Conservation (phyloP, 2,888 invertebrate genomes). For the Limnephilus lunatus region DNA sequence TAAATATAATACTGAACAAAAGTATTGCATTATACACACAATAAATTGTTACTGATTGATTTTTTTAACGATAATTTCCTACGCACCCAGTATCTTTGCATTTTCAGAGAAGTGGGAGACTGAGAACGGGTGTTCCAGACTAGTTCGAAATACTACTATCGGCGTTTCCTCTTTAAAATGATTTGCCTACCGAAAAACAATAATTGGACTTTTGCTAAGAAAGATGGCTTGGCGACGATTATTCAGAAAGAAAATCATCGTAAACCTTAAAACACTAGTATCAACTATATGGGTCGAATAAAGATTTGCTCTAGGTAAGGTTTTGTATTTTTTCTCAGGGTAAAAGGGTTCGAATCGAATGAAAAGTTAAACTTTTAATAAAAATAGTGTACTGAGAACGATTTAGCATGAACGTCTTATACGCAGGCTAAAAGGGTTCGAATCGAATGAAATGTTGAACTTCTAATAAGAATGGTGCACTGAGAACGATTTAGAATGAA, state of each 20-base stretch:
- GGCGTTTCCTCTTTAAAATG: no score
- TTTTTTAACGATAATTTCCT: neutral
- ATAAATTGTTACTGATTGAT: neutral
- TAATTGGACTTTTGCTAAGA: neutral
- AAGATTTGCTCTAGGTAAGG: neutral
- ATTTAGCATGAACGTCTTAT: neutral
- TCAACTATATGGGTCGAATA: neutral
- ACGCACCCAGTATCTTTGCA: no score
- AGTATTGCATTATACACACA: neutral
- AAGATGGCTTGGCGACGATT: neutral
- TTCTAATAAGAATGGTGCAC: neutral
- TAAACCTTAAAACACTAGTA: neutral
- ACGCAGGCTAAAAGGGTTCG: no score
- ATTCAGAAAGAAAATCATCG: neutral
- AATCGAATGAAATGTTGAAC: no score
- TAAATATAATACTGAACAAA: neutral
- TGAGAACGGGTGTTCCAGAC: no score
- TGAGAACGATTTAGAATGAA: neutral
- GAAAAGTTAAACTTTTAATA: no score
- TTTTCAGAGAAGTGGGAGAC: no score
- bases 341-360: no score
- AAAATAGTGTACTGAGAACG: neutral
- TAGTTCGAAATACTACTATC: no score
- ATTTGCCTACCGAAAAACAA: no score
- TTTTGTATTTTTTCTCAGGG: neutral